Evolutionary conservation across 2,888 invertebrate species (phyloP), one percentile per base, ranked within the genome.

Genomic region (Diogma glabrata): DNA sequence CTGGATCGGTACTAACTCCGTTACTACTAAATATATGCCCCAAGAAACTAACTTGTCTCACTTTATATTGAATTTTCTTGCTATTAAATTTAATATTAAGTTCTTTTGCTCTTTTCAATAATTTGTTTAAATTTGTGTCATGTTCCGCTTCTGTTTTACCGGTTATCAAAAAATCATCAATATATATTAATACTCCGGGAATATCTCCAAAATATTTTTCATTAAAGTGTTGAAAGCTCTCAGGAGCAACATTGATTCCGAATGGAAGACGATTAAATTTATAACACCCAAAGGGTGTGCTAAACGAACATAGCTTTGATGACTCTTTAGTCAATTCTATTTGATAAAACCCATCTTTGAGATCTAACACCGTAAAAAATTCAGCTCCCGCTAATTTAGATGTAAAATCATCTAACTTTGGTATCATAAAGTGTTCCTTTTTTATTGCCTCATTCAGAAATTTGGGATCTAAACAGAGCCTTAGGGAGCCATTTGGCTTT

Each of bases 101-200:
- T n/a, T 17, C 7, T 4, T 43, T 38, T 9, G 54, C 54, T 14
- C 43, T 48, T 3, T 52, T 47, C 8, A 54, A 16, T 12, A 56
- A 24, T 28, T 49, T 6, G 22, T 38, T 33, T 16, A 56, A 45
- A 26, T 52, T 53, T 23, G 26, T 16, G 23, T 54, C 54, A 49
- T 56, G 53, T 24, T 54, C 55, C 5, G 47, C 26, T 26, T 50
- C 46, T 40, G 47, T 53, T 20, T 48, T 30, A 2, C 47, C 40
- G 4, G 50, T 33, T 24, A 55, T 50, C n/a, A 53, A 38, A n/a
- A 55, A 33, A 16, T 55, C 52, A 24, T 54, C 51, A n/a, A 46
- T 51, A 49, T 54, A 54, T 8, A 52, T 62, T 17, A 16, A 16
- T 16, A 16, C 17, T 38, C 38, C 38, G 4, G 38, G 16, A 5